A percentile compares a stretch with the other conserved stretches of the same genome.
Conservation (phyloP, 1,140 invertebrate genomes). For the Dreissena polymorpha region DNA sequence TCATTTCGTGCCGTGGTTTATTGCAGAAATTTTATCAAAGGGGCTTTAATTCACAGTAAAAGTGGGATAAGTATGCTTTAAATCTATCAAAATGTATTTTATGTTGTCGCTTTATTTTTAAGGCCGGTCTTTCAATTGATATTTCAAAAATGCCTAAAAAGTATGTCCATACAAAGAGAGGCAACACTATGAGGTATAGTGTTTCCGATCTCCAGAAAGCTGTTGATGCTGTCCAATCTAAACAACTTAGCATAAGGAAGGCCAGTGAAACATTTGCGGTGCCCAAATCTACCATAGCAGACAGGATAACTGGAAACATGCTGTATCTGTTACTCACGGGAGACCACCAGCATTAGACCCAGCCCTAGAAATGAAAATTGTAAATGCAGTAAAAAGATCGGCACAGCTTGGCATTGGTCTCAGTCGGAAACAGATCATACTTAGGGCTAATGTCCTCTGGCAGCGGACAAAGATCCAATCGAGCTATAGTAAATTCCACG, state of each 20-base stretch:
- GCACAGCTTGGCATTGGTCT: slow-evolving; percentile 48
- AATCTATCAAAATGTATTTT: no score
- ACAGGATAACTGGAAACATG: slow-evolving; percentile 39
- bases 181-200: slow-evolving; percentile 13
- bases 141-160: slow-evolving; percentile 29
- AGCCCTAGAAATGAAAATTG: slow-evolving; percentile 48
- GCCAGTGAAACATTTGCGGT: slow-evolving; percentile 17
- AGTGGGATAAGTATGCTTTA: no score
- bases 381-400: slow-evolving; percentile 16
- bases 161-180: slow-evolving; percentile 16
- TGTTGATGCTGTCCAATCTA: slow-evolving; percentile 25
- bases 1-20: no score
- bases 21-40: no score
- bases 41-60: no score
- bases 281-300: slow-evolving; percentile 47
- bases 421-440: slow-evolving; percentile 34
- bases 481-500: slow-evolving; percentile 34
- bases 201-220: not conserved
- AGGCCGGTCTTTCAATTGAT: no score
- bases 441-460: slow-evolving; percentile 36
- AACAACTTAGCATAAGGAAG: slow-evolving; percentile 37
- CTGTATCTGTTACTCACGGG: slow-evolving; percentile 7
- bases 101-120: no score
- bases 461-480: slow-evolving; percentile 31
- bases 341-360: slow-evolving; percentile 33